Base-by-base conservation (phyloP, 1,140 invertebrate species). In the Ruditapes philippinarum region DNA sequence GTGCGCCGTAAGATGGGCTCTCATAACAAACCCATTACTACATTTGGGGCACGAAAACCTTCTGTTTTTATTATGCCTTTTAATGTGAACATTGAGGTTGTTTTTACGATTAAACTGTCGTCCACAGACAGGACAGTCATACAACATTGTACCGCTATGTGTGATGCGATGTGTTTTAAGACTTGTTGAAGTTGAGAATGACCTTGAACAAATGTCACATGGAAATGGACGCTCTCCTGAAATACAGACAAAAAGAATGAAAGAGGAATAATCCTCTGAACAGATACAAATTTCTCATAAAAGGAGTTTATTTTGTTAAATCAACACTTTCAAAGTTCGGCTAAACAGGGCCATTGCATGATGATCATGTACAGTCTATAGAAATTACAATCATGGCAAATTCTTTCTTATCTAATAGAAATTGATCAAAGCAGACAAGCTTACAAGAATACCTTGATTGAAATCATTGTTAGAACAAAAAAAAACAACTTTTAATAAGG, bases 21-120 rank as follows among this genome's bases (percentile, higher is more conserved):
- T 28, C 84, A 87, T 87, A 4, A 87, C 84, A 62, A 87, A 87
- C 33, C 84, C 84, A 65, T 78, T 76, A 25, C 51, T 87, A 78
- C 84, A 87, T 28, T 60, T 42, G 0, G 70, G 84, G 40, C 84
- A 87, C 33, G 84, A 65, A 78, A 78, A 87, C 19, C 57, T 87
- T 0, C 84, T 49, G 33, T 87, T 78, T 31, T 87, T 87, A 36
- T 87, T 60, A 40, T 87, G 84, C 36, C 84, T 73, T 38, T 87
- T 87, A 40, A 87, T 88, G 42, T 81, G 86, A 19, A 88, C 62
- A 33, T 88, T 88, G n/a, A 88, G 78, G 51, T 81, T 88, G 42
- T 88, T 88, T 5, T 38, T 60, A 14, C 84, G 65, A 45, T 87
- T 87, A 38, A 87, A 87, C 51, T 87, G 68, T 42, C 84, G 28